Evolutionary conservation across 2,113 vertebrate species (phyloP).

Genomic region (Uria aalge): DNA sequence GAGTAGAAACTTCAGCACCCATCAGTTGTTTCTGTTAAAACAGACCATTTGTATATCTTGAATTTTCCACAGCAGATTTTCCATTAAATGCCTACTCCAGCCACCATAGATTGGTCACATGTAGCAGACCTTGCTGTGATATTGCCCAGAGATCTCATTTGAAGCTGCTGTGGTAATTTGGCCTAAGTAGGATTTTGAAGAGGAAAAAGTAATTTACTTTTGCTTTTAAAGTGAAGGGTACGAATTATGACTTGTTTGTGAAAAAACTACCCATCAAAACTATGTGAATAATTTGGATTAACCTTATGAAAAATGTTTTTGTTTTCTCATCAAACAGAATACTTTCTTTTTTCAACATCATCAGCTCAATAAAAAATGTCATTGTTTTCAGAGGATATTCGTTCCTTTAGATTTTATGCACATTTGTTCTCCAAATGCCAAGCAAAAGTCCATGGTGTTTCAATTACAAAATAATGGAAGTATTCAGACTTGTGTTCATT

Average conservation of each 20-base stretch:
- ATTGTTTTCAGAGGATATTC: not conserved
- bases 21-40: not conserved
- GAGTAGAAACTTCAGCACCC: not conserved
- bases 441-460: not conserved
- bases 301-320: not conserved
- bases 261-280: not conserved
- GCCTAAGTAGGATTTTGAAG: not conserved
- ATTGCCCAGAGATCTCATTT: not conserved
- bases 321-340: not conserved
- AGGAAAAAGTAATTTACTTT: not conserved
- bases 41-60: not conserved
- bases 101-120: not conserved
- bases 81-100: not conserved
- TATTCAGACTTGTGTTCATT: not conserved
- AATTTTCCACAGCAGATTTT: not conserved
- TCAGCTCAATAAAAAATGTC: not conserved
- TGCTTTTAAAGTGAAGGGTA: not conserved
- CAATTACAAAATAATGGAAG: not conserved
- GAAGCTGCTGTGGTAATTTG: not conserved
- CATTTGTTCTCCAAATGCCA: not conserved
- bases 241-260: not conserved
- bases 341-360: not conserved
- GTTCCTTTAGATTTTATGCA: not conserved
- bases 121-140: not conserved
- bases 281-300: not conserved